phyloP scores from a whole-genome alignment of 2,113 vertebrate species.

The Seriola rivoliana region DNA sequence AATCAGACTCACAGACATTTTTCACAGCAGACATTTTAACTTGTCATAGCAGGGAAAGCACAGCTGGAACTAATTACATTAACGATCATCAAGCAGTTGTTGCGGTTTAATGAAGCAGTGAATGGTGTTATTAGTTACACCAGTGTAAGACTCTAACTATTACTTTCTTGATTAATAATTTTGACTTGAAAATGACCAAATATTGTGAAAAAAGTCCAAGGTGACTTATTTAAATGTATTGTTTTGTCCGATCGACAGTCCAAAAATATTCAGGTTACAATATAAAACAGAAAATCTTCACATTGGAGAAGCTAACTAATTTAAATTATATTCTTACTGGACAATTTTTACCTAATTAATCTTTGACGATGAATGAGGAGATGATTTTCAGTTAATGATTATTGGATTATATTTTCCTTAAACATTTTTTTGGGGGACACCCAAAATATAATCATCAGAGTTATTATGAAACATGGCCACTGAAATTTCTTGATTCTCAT shows the following conservation, averaged over 20 bases:
- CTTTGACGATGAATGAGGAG: background rate
- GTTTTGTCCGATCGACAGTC: background rate
- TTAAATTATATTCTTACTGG: too few species aligned
- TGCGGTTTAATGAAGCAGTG: background rate
- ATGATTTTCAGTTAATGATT: slow-evolving; percentile 5
- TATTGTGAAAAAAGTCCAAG: background rate
- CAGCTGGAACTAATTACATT: background rate
- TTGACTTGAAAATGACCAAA: background rate
- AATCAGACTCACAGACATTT: background rate
- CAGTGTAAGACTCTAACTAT: background rate
- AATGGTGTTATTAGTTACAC: background rate
- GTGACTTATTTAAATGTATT: background rate
- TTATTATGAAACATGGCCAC: background rate
- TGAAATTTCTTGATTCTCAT: background rate
- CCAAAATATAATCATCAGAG: too few species aligned
- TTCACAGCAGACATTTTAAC: slow-evolving; percentile 5
- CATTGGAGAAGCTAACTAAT: too few species aligned
- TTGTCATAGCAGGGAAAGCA: background rate
- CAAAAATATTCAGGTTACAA: background rate
- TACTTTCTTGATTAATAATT: background rate
- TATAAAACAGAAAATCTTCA: too few species aligned
- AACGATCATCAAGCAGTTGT: background rate
- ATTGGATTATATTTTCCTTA: background rate
- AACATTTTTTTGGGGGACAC: too few species aligned
- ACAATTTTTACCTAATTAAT: too few species aligned